phyloP scores from a whole-genome alignment of 2,888 invertebrate genomes.

The Thumatha senex region DNA sequence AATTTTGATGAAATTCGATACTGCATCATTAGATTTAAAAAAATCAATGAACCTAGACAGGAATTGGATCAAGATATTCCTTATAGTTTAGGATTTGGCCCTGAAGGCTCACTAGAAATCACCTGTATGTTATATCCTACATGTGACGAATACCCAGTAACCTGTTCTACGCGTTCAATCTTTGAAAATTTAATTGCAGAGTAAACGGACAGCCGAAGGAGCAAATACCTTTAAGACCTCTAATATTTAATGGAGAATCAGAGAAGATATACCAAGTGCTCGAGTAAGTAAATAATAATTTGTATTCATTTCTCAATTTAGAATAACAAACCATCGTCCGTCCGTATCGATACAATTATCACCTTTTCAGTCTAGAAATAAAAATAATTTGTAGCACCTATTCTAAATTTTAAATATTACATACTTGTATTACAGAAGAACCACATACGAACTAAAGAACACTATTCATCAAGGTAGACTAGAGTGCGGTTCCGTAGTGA shows the following conservation, averaged over 20 bases:
- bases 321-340: slow-evolving; percentile 27
- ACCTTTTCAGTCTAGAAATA: no score
- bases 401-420: slow-evolving; percentile 12
- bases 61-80: no score
- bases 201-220: slow-evolving; percentile 84
- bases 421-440: slow-evolving; percentile 78
- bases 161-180: no score
- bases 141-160: no score
- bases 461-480: slow-evolving; percentile 78
- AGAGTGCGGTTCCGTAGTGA: slow-evolving; percentile 62
- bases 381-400: no score
- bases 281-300: slow-evolving; percentile 84
- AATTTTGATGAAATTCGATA: no score
- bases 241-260: slow-evolving; percentile 87
- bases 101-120: no score
- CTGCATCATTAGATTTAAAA: no score
- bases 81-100: no score
- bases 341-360: slow-evolving; percentile 18
- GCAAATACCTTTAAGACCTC: slow-evolving; percentile 90
- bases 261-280: slow-evolving; percentile 87
- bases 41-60: no score
- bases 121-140: no score
- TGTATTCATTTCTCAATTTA: background rate
- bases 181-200: slow-evolving; percentile 38
- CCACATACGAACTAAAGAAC: slow-evolving; percentile 82